phyloP scores from a whole-genome alignment of 2,888 invertebrate species.

The Xylota segnis region DNA sequence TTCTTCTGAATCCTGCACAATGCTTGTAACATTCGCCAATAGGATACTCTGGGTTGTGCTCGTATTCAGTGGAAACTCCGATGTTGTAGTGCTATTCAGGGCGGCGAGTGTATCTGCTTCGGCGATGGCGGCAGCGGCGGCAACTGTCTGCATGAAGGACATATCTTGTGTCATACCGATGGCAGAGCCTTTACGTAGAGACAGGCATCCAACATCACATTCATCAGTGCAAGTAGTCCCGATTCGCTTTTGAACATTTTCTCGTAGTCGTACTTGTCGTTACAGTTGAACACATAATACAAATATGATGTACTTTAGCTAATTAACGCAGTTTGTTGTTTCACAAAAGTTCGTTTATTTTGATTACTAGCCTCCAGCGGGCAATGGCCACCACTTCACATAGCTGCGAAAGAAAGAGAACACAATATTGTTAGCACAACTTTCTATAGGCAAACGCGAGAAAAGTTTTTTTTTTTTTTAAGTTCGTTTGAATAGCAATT shows the following conservation, averaged over 20 bases:
- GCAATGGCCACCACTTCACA: conserved; percentile 14
- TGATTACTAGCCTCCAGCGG: conserved; percentile 29
- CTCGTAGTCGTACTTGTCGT: conserved; percentile 29
- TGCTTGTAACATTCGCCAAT: conserved; percentile 64
- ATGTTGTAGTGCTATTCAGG: conserved; percentile 63
- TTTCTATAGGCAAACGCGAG: conserved; percentile 26
- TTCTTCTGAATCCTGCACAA: conserved; percentile 66
- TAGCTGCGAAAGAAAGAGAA: conserved; percentile 30
- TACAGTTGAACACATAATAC: conserved; percentile 72
- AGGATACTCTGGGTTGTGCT: conserved; percentile 66
- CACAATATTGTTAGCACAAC: conserved; percentile 37
- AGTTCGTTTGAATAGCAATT: conserved; percentile 72
- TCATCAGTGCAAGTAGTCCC: conserved; percentile 65
- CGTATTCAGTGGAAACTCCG: conserved; percentile 56
- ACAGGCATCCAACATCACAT: conserved; percentile 63
- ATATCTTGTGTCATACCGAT: conserved; percentile 77
- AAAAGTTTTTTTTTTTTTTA: conserved; percentile 33
- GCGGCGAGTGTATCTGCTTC: conserved; percentile 69
- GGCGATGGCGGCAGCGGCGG: conserved; percentile 63
- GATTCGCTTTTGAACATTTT: conserved; percentile 66
- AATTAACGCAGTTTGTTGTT: conserved; percentile 64
- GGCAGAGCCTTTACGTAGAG: conserved; percentile 59
- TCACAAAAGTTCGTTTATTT: conserved; percentile 40
- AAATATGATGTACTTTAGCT: conserved; percentile 56
- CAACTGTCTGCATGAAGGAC: conserved; percentile 78